Base-by-base conservation (phyloP, 2,797 vertebrate species). In the Eleutherodactylus coqui region DNA sequence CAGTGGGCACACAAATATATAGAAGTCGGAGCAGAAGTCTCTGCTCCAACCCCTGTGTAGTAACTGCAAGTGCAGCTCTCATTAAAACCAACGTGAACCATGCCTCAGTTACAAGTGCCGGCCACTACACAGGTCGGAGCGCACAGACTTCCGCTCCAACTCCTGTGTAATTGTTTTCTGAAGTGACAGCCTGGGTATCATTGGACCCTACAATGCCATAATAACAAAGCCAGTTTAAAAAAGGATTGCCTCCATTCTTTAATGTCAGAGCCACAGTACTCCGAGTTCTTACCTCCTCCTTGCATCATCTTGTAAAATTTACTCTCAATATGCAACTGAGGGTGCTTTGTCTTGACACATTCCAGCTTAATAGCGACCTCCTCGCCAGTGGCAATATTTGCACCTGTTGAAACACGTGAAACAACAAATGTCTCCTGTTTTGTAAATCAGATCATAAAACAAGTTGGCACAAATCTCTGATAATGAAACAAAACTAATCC, bases 281-380 rank as follows among this genome's bases (percentile, higher is more conserved):
- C 27, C 41, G 8, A 47, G 69, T 8, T 69, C 93, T 95, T 91
- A 98, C 97, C 97, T 95, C 97, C 97, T 88, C 97, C 97, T 92
- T 98, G 97, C 97, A 99, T 98, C 97, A 99, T 98, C 94, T 98
- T 99, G 95, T 98, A 99, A 91, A 99, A 98, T 92, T 98, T 99
- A 97, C 97, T 98, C 94, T 98, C 97, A 19, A 98, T 99, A 92
- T 99, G 97, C 85, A 99, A 92, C 92, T 99, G 97, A 6, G 97
- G 97, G 90, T 99, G 97, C 93, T 99, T 99, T 38, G 97, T 99
- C 91, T 99, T 99, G 90, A 99, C 97, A 92, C 97, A 99, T 93
- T 99, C 97, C 79, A 99, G 94, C 92, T 99, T 99, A 91, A 99
- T 99, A 91, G 97, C 97, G 67, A 98, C 97, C 89, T 99, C 97